A percentile compares a stretch with the other conserved stretches of the same genome.
Conservation (phyloP, 2,888 invertebrate species). For the Phytoseiulus persimilis region DNA sequence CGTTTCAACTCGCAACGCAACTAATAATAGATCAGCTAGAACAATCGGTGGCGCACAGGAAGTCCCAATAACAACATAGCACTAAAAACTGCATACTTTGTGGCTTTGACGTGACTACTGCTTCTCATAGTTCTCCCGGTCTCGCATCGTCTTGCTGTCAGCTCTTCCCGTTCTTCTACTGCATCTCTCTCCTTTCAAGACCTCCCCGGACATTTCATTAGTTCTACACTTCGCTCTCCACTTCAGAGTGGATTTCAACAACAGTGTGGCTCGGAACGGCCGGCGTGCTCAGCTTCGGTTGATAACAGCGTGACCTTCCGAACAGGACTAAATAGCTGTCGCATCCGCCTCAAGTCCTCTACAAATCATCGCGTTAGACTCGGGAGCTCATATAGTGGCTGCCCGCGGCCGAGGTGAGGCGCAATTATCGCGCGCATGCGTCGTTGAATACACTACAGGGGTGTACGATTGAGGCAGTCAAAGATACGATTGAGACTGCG, state of each 20-base stretch:
- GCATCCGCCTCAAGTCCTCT: too few species aligned
- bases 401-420: too few species aligned
- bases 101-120: conserved; percentile 5
- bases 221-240: not conserved
- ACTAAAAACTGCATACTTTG: not conserved
- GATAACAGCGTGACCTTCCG: not conserved
- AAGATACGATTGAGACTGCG: too few species aligned
- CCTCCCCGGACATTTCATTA: not conserved
- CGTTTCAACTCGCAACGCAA: not conserved
- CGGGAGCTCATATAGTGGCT: too few species aligned
- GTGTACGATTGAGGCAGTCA: too few species aligned
- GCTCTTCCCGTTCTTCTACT: not conserved
- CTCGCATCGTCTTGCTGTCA: not conserved
- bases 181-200: not conserved
- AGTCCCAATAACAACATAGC: not conserved
- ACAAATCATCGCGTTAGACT: too few species aligned
- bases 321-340: too few species aligned
- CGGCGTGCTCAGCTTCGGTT: not conserved
- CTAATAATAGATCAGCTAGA: not conserved
- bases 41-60: not conserved
- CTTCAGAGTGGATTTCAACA: not conserved
- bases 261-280: not conserved
- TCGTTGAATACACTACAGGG: too few species aligned
- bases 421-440: too few species aligned
- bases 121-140: not conserved